Evolutionary conservation across 2,113 vertebrate species (phyloP), one percentile per base, ranked within the genome.

Genomic region (Leptobrachium leishanense): DNA sequence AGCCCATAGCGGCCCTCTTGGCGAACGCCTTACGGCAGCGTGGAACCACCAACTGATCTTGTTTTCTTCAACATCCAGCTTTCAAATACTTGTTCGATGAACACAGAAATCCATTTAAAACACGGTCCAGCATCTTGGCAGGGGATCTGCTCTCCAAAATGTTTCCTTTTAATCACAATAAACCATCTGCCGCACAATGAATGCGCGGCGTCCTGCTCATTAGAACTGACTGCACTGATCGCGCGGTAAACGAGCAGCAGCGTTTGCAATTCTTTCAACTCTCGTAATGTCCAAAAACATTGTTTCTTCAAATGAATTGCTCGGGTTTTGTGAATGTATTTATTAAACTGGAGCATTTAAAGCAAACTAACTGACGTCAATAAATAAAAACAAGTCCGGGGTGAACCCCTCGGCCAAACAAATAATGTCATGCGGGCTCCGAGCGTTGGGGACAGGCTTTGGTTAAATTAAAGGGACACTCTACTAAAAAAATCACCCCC

Each of bases 381-480:
- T 31, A 62, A 63, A 77, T 55, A 55, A 68, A 46, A 59, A 4
- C n/a, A 20, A 42, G 69, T 70, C 71, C 62, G 42, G 68, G 57
- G 40, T 39, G 68, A 54, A 70, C 55, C 6, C 42, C 65, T 5
- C 15, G 11, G 39, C 43, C n/a, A 8, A 11, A 69, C 66, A 59
- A 77, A 77, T 77, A 77, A 77, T 70, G 76, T 71, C 55, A n/a
- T 15, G 9, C 55, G 1, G 3, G 42, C 55, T 42, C 66, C 20
- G 31, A 50, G 55, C 43, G 68, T 46, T 69, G 66, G 53, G 69
- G 12, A 40, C 15, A 71, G 55, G 39, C 57, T 31, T 64, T 50
- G 67, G 50, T 77, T 71, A 70, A 71, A 71, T 77, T 77, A n/a
- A n/a, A n/a, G n/a, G n/a, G n/a, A n/a, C n/a, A n/a, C n/a, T n/a